Evolutionary conservation across 2,888 invertebrate species (phyloP).

Genomic region (Acanthosepion pharaonis): DNA sequence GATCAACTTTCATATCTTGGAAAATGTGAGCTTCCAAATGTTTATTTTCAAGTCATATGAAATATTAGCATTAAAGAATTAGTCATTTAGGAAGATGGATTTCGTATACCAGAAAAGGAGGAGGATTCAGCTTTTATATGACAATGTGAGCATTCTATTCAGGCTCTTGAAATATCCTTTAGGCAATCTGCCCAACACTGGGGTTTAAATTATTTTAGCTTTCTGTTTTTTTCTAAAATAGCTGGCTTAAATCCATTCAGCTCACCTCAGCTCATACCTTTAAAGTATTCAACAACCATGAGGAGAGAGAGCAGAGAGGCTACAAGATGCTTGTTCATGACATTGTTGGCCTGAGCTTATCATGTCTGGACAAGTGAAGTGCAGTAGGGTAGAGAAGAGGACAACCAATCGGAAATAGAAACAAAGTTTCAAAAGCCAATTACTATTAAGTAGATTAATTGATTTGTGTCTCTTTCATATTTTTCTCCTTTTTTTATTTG

Average conservation of each 20-base stretch:
- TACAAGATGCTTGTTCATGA: conserved; percentile 17
- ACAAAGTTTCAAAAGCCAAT: conserved; percentile 33
- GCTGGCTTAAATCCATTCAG: conserved; percentile 1
- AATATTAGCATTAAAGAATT: too few species aligned
- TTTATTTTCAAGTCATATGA: too few species aligned
- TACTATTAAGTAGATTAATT: conserved; percentile 33
- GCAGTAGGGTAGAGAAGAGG: neutral
- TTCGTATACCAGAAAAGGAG: too few species aligned
- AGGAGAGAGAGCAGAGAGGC: too few species aligned
- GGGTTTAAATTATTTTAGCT: neutral
- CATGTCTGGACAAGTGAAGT: conserved; percentile 18
- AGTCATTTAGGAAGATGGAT: too few species aligned
- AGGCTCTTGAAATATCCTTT: neutral
- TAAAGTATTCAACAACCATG: neutral
- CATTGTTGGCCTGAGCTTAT: neutral
- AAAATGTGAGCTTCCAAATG: too few species aligned
- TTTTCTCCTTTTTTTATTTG: neutral
- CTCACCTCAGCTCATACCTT: neutral
- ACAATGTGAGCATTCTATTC: neutral
- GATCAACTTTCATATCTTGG: too few species aligned
- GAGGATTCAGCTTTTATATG: neutral
- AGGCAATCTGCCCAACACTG: neutral
- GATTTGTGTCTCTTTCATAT: neutral
- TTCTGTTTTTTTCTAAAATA: neutral
- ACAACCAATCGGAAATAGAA: neutral